Evolutionary conservation across 2,113 vertebrate genomes (phyloP), one percentile per base, ranked within the genome.

Genomic region (Ictalurus punctatus): DNA sequence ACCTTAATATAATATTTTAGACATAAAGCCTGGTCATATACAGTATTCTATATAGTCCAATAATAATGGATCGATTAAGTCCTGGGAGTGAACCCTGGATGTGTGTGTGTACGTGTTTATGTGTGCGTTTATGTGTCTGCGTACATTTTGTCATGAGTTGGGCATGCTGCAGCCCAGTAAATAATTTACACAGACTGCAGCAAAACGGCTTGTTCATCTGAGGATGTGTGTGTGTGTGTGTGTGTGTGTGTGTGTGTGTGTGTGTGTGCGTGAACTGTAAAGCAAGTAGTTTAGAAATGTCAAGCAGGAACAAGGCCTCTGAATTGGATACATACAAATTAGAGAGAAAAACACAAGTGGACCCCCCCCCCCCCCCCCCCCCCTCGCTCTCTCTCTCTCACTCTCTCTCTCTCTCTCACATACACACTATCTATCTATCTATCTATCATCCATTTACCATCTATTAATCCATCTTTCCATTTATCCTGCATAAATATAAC

Each of bases 161-260:
- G 86, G 34, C 2, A 80, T 54, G 17, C 87, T 69, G 90, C 69
- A 65, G 56, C 71, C 27, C 59, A 63, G 92, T 96, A 87, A 95
- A 96, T 96, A 93, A 95, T 96, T 95, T 93, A 96, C 90, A 92
- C 85, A 88, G 91, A 90, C 93, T 93, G 93, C 93, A 92, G 93
- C 92, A 94, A 94, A 95, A 92, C 91, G 92, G 92, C 56, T 48
- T 83, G 58, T 63, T 83, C 58, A 63, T 63, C 81, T 40, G 17
- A 83, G 12, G 1, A 63, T 6, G 80, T 59, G 59, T 59, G 27
- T 59, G 27, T 19, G 69, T 17, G 37, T 56, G 27, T 56, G 69
- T 19, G 58, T 3, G 21, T 52, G 23, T 52, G 40, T 52, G 81
- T 52, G 44, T 78, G 74, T 48, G 74, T 78, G 74, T 56, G 52